Conservation (phyloP, 2,113 vertebrate species). For the Riparia riparia region DNA sequence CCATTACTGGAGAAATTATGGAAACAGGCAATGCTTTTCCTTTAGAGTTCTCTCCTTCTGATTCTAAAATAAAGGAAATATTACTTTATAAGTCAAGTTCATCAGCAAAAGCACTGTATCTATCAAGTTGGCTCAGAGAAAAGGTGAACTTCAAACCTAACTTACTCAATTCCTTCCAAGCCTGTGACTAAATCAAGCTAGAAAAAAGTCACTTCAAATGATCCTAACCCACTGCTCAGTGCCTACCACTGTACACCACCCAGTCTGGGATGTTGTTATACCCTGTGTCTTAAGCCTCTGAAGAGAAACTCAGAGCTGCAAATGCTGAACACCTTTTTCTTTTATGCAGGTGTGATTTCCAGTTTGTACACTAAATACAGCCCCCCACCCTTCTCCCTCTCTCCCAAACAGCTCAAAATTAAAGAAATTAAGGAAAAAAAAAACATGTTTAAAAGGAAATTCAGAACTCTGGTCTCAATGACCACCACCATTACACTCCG, state of each 20-base stretch:
- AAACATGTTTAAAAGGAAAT: neutral
- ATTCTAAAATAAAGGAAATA: neutral
- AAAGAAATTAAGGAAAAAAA: neutral
- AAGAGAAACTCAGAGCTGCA: neutral
- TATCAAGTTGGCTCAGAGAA: neutral
- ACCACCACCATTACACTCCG: neutral
- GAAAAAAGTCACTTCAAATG: neutral
- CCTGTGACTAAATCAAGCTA: neutral
- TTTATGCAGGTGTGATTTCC: neutral
- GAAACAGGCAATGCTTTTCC: neutral
- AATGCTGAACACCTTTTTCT: neutral
- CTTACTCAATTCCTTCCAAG: neutral
- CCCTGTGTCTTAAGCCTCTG: neutral
- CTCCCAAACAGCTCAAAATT: neutral
- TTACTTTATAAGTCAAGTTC: neutral
- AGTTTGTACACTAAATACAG: neutral
- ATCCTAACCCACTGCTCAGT: neutral
- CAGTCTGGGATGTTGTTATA: neutral
- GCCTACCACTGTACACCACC: fast-evolving
- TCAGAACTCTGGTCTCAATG: neutral
- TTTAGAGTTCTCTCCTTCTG: neutral
- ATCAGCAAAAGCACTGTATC: neutral
- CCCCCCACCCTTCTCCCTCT: fast-evolving
- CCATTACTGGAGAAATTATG: neutral
- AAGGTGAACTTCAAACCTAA: neutral